Evolutionary conservation across 2,113 vertebrate species (phyloP), one percentile per base, ranked within the genome.

Genomic region (Callospermophilus lateralis): DNA sequence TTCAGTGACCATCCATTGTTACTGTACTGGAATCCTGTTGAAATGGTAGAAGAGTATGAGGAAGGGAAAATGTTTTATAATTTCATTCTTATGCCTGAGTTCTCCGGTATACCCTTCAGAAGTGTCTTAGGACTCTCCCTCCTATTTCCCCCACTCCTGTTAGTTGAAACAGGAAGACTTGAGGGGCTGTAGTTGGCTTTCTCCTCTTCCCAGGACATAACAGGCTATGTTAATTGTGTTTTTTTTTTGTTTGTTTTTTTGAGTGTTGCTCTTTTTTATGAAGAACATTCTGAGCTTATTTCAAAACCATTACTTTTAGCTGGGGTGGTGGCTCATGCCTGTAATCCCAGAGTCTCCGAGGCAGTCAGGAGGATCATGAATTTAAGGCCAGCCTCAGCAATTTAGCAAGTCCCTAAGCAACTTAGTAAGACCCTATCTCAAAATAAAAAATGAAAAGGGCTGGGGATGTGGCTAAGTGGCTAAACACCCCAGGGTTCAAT

Each of bases 271-370:
- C 72, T 96, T 96, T 92, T 55, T 86, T 85, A 63, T 8, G 42
- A 70, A 84, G 42, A 92, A 88, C 48, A 65, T 93, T 90, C 34
- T 80, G 39, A 72, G 53, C 7, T 97, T 95, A 77, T 74, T 96
- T 89, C 53, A 77, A 77, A 97, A 88, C 58, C 39, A 12, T 83
- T 83, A 42, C 30, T 95, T 92, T 76, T 81, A 63, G 8, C 24
- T 63, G 61, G 61, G 61, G 3, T 63, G 61, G 24, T 63, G 24
- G 24, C 61, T 26, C 24, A 63, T 63, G 7, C 61, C 20, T 61
- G 22, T 24, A 61, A 61, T 61, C 22, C 22, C 58, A 61, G 58
- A 9, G 24, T 26, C 22, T 28, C 19, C 0, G 61, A 63, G 61
- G 61, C 24, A 26, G 24, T 24, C 61, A 10, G 24, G 61, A 26